These are phyloP conservation scores for Mastomys coucha DNA, from an alignment of 2,113 vertebrate genomes.

Conservation along the genomic window DNA sequence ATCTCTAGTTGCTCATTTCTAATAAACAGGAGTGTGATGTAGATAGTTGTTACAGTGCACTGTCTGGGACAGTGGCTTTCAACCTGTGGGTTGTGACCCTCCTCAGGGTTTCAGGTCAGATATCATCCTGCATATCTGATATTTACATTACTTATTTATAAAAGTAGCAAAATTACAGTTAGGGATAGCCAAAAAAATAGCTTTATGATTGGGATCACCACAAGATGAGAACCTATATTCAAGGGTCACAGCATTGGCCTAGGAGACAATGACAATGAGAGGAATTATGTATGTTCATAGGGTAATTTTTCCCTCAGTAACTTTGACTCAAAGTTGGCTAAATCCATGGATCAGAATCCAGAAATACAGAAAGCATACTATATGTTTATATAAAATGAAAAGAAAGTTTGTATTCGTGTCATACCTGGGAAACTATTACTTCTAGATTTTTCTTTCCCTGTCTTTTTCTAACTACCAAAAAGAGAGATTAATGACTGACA, in stretches of 20 bases:
- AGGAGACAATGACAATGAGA: not conserved
- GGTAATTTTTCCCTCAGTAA: not conserved
- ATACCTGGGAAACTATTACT: not conserved
- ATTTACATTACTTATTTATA: not conserved
- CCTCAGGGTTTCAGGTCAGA: not conserved
- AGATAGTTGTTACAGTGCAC: not conserved
- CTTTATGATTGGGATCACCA: not conserved
- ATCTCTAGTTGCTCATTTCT: not conserved
- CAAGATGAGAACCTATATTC: not conserved
- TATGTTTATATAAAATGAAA: not conserved
- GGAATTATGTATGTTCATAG: not conserved
- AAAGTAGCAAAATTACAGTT: not conserved
- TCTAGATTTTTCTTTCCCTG: not conserved
- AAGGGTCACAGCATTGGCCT: not conserved
- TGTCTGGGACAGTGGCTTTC: not conserved
- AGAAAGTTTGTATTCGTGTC: not conserved
- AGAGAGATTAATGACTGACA: not conserved
- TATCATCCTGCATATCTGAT: not conserved
- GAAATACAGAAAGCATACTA: not conserved
- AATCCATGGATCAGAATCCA: not conserved
- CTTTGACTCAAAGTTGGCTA: not conserved
- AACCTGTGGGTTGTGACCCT: not conserved
- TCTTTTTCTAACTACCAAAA: not conserved
- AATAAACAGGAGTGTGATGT: not conserved
- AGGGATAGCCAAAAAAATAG: not conserved